Evolutionary conservation across 2,113 vertebrate species (phyloP), one percentile per base, ranked within the genome.

Genomic region (Bufo gargarizans): DNA sequence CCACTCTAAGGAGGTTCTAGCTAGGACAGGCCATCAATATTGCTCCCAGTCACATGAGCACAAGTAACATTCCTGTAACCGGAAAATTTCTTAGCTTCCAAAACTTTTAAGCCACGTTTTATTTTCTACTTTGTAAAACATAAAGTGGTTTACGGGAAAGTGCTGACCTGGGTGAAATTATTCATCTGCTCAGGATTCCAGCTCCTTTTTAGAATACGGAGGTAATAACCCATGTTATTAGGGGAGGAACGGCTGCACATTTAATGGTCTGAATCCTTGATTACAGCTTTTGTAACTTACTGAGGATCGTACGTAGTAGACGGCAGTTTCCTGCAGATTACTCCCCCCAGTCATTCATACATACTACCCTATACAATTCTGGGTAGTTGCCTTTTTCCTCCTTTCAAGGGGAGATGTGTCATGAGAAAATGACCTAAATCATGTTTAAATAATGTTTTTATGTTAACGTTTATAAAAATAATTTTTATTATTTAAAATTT

Each of bases 141-240:
- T 84, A 17, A 50, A 55, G 43, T 33, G 67, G 19, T 13, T 43
- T 58, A 19, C 6, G 50, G 49, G 12, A 69, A 84, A 67, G 3
- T 4, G 67, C 82, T 84, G 65, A 72, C n/a, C 16, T 3, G 14
- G 4, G 50, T 19, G 67, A 58, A 84, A 56, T 84, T 55, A 53
- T 43, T 20, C 49, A 43, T 11, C 82, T 56, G 22, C 67, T 84
- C 82, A 45, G 67, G 49, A 43, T 58, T 45, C 22, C 12, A 2
- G 6, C 53, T 43, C 5, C 43, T 58, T 72, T 72, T 22, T 71
- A 72, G 82, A 22, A 19, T 56, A 16, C 5, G 17, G 67, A 20
- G 50, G 20, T 84, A 84, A 84, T 72, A 84, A 56, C 22, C 81
- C 63, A 17, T 83, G 81, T 69, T 84, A 84, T 84, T 43, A 45